A percentile compares a stretch with the other conserved stretches of the same genome.
phyloP scores from a whole-genome alignment of 2,888 invertebrate genomes.

The Dorcus parallelipipedus region DNA sequence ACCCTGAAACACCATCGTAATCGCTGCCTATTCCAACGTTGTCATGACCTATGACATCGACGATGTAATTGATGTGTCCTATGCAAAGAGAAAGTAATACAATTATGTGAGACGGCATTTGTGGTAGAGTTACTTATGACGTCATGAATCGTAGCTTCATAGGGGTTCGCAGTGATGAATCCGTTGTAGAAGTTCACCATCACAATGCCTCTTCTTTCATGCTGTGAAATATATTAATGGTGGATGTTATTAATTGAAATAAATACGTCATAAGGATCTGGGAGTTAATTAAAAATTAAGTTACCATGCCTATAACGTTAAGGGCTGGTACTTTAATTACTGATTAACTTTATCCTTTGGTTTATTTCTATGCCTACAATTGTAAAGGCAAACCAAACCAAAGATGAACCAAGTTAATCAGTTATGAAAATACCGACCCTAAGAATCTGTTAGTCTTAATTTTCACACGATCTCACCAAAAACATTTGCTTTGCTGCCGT shows the following conservation, averaged over 20 bases:
- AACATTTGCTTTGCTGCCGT: too few species aligned
- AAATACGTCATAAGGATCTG: neutral
- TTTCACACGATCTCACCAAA: too few species aligned
- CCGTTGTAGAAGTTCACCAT: conserved; percentile 72
- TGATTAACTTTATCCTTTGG: too few species aligned
- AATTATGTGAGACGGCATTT: too few species aligned
- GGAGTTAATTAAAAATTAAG: neutral
- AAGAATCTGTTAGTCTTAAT: too few species aligned
- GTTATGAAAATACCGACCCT: too few species aligned
- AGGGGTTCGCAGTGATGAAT: conserved; percentile 53
- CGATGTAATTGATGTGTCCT: conserved; percentile 56
- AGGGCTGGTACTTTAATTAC: too few species aligned
- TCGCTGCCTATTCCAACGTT: conserved; percentile 55
- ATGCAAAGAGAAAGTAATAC: conserved; percentile 14
- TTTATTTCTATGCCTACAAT: too few species aligned
- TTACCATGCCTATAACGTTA: too few species aligned
- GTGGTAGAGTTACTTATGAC: conserved; percentile 58
- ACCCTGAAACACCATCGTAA: conserved; percentile 51
- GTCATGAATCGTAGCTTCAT: conserved; percentile 59
- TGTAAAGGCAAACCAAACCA: too few species aligned
- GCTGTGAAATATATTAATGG: conserved; percentile 43
- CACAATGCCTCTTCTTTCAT: conserved; percentile 65
- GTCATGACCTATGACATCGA: conserved; percentile 49
- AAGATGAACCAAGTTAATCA: too few species aligned
- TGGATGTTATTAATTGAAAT: neutral